A percentile compares a stretch with the other conserved stretches of the same genome.
These are phyloP conservation scores for Lepidochrysops patricia DNA, from an alignment of 2,888 invertebrate genomes.

Conservation along the genomic window DNA sequence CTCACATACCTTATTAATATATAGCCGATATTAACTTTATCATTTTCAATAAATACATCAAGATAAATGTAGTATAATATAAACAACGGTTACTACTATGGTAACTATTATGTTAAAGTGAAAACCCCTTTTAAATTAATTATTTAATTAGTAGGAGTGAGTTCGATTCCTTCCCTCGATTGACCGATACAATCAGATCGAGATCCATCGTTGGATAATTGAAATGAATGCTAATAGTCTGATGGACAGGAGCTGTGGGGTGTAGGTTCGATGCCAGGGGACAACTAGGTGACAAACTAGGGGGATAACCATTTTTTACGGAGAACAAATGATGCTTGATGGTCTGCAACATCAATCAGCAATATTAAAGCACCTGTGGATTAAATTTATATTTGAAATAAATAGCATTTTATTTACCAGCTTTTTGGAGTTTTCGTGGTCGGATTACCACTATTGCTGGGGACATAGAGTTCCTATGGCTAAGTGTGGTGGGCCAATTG, in stretches of 20 bases:
- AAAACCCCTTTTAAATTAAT: not conserved
- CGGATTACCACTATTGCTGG: too few species aligned
- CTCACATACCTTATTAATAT: too few species aligned
- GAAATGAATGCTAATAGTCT: slow-evolving; percentile 3
- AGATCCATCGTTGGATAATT: not conserved
- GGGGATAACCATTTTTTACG: not conserved
- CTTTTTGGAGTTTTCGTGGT: too few species aligned
- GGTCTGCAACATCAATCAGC: not conserved
- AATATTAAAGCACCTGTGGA: not conserved
- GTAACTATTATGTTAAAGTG: not conserved
- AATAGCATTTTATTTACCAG: too few species aligned
- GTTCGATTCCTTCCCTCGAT: not conserved
- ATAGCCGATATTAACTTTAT: too few species aligned
- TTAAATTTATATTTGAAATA: too few species aligned
- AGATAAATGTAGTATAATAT: too few species aligned
- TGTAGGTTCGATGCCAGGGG: not conserved
- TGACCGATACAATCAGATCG: not conserved
- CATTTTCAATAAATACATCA: too few species aligned
- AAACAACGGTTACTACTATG: too few species aligned
- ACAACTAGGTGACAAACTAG: not conserved
- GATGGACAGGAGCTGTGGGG: not conserved
- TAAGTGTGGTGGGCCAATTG: too few species aligned
- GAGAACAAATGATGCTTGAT: not conserved
- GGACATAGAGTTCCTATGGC: too few species aligned
- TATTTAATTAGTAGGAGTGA: not conserved